Base-by-base conservation (phyloP, 1,140 invertebrate genomes). In the Lasaia peninsularis region DNA sequence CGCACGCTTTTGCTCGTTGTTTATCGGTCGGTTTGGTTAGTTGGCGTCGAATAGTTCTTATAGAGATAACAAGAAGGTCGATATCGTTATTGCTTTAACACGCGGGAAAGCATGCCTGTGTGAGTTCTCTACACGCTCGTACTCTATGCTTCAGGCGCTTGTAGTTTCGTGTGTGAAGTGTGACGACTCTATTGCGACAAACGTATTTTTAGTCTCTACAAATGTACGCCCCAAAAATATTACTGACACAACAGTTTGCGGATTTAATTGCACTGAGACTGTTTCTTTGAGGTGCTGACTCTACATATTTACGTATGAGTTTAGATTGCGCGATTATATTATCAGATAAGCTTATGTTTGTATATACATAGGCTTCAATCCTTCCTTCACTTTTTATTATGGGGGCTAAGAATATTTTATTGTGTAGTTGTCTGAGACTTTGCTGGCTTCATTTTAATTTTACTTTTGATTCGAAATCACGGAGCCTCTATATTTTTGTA, bases 1-100 rank as follows among this genome's bases (percentile, higher is more conserved):
- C 85, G 85, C 85, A 86, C 78, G 77, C 78, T 86, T 86, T 85
- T 86, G 81, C 78, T 82, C 65, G 64, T 71, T 74, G 80, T 83
- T 88, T 88, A 88, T 88, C 85, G 78, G 65, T 56, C 58, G 61
- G 67, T 52, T 63, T 66, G 60, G 62, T 62, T 68, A 37, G 64
- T 64, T 67, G 67, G 71, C 68, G 62, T 60, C 59, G 65, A 69
- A 65, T 77, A 81, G 79, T 69, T 84, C 80, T 81, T 83, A 74
- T 81, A 63, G 48, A 75, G 75, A 83, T 88, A 80, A 79, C 51
- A 62, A 80, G 68, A 83, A 87, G 78, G 75, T 79, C 75, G 78
- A 80, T 81, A 80, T 71, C 70, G 58, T 62, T 55, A 35, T 62
- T 56, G 60, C 58, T 60, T 58, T 54, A 63, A 68, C 61, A 59